Evolutionary conservation across 2,113 vertebrate genomes (phyloP), one percentile per base, ranked within the genome.

Genomic region (Tupaia tana): DNA sequence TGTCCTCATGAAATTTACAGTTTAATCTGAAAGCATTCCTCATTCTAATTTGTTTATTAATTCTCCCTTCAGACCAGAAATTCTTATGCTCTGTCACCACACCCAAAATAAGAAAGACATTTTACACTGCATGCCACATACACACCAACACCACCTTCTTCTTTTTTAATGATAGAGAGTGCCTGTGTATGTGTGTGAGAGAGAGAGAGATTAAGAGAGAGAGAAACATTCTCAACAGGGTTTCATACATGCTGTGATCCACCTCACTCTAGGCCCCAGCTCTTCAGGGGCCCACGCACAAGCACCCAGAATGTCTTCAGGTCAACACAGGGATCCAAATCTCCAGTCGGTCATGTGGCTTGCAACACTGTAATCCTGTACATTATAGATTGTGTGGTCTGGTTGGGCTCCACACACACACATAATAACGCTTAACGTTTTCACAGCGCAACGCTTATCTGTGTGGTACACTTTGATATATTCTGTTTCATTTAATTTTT

Each of bases 401-500:
- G 43, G 43, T 43, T 43, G 43, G 43, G 43, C 43, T 43, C 2
- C 43, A 43, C 43, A n/a, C 18, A 16, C 10, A 59, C 77, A 85
- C 24, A 63, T n/a, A 54, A 73, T 19, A 58, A 16, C 34, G 86
- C 66, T 81, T 79, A 82, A 74, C 34, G 31, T 71, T 89, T 89
- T 86, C 81, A 86, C 1, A 71, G 54, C 59, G 24, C 24, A 18
- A 19, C 27, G 82, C 58, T 95, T 86, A 86, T 80, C 20, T 94
- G 25, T 86, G 25, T 7, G 29, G 66, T 31, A 4, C 1, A 80
- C 3, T 73, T 52, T 84, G 61, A 77, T 89, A 75, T 84, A 70
- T 93, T 91, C 69, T 71, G 19, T 56, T 90, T 73, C 13, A 20
- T 67, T 96, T 73, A 9, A 54, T 64, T 70, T 90, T 91, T 61